These are phyloP conservation scores for Clepsis dumicolana DNA, from an alignment of 2,888 invertebrate genomes.

Conservation along the genomic window DNA sequence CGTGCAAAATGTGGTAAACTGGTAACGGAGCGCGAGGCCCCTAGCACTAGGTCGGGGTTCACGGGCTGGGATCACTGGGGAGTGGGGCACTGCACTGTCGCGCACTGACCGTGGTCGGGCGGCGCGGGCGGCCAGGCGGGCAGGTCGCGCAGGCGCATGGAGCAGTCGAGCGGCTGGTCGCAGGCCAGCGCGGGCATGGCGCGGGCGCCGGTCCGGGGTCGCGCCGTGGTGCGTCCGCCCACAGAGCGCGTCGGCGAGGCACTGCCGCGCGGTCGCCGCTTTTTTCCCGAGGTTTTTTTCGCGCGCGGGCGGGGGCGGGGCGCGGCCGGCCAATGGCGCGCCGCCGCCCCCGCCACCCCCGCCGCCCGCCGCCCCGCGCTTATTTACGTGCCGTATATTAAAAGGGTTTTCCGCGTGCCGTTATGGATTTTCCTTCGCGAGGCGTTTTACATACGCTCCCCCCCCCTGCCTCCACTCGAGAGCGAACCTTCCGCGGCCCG, in stretches of 20 bases:
- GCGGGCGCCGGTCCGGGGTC: conserved; percentile 85
- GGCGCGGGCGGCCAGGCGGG: conserved; percentile 79
- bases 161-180: conserved; percentile 91
- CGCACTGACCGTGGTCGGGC: conserved; percentile 73
- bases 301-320: conserved; percentile 75
- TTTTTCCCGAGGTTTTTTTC: conserved; percentile 75
- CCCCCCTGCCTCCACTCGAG: conserved; percentile 41
- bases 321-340: conserved; percentile 70
- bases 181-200: conserved; percentile 89
- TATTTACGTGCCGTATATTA: conserved; percentile 86
- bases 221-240: conserved; percentile 80
- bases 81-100: conserved; percentile 39
- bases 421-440: conserved; percentile 82
- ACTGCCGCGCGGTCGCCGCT: conserved; percentile 76
- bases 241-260: conserved; percentile 77
- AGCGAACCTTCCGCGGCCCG: not conserved
- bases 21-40: conserved; percentile 42
- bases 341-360: conserved; percentile 56
- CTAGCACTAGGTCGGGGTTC: not conserved
- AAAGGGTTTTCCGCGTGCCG: conserved; percentile 86
- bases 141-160: conserved; percentile 86
- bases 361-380: conserved; percentile 62
- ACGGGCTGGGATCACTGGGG: conserved; percentile 14
- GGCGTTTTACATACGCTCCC: conserved; percentile 74
- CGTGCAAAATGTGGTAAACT: conserved; percentile 54